Evolutionary conservation across 2,797 vertebrate species (phyloP).

Genomic region (Lutjanus campechanus): DNA sequence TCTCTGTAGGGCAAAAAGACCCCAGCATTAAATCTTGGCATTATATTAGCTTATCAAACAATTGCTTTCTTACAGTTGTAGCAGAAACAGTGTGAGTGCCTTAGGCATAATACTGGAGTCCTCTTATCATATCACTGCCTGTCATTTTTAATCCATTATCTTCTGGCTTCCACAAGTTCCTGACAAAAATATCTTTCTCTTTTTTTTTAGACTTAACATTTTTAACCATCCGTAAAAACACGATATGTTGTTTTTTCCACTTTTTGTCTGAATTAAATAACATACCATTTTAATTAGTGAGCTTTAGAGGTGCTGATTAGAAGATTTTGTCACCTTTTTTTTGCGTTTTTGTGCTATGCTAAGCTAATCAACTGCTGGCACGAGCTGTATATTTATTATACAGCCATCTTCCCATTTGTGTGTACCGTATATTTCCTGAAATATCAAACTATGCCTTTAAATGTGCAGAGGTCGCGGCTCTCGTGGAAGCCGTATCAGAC

Average conservation of each 20-base stretch:
- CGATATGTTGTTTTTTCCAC: background rate
- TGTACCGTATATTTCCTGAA: background rate
- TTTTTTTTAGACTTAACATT: background rate
- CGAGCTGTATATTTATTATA: background rate
- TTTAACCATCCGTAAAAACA: background rate
- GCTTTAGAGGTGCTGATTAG: background rate
- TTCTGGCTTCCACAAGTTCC: background rate
- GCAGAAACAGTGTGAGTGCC: background rate
- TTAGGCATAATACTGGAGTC: background rate
- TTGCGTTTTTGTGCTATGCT: background rate
- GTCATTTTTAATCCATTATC: background rate
- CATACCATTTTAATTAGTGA: background rate
- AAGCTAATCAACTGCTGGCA: background rate
- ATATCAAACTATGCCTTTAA: background rate
- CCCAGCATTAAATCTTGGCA: background rate
- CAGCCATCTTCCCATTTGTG: background rate
- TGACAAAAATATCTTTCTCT: background rate
- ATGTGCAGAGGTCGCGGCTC: background rate
- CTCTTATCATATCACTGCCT: background rate
- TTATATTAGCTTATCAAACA: constrained; percentile 16
- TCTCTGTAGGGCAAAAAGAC: background rate
- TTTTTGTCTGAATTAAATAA: background rate
- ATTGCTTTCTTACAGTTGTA: constrained; percentile 2
- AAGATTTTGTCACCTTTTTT: background rate
- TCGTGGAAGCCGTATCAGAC: background rate